Base-by-base conservation (phyloP, 2,888 invertebrate genomes). In the Drosophila anomalata region DNA sequence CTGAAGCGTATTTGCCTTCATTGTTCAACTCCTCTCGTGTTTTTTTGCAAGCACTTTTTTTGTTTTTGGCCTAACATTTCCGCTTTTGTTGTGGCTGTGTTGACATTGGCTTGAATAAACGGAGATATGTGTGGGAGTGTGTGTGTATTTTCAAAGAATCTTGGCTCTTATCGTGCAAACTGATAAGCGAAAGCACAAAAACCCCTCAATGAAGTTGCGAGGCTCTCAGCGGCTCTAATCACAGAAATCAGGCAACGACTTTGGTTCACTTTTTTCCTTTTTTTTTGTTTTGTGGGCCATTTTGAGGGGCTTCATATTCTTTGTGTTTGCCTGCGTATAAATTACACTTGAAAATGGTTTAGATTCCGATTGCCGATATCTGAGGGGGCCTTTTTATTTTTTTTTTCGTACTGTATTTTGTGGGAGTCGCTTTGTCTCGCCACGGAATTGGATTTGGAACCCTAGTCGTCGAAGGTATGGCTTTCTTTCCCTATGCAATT, bases 121-220 rank as follows among this genome's bases (percentile, higher is more conserved):
- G 29, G 29, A 29, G 29, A 54, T 69, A 75, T 55, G 67, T 62
- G 58, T 61, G 63, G 58, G 48, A 67, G 56, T 47, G 9, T 17
- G 24, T 48, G 26, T 65, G 17, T 31, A 41, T 24, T 41, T 44
- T 22, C 46, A n/a, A 29, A 12, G 41, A 56, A 47, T 47, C 31
- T 67, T 17, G 44, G n/a, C 26, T 42, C 69, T 78, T 82, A 82
- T 82, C 82, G 79, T 67, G 36, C 85, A 68, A 77, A 78, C 72
- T 84, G 84, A 87, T 82, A 80, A 80, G 72, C 48, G n/a, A 44
- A 33, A 50, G 57, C 63, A 44, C 65, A 53, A 73, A 73, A 83
- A 53, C 41, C 14, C 59, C 75, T 82, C 77, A 82, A 82, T 82
- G 82, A 82, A 81, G 44, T 75, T 12, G 26, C 22, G 41, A 31